These are phyloP conservation scores for Drosophila atroscutellata DNA, from an alignment of 2,888 invertebrate species.

Conservation along the genomic window DNA sequence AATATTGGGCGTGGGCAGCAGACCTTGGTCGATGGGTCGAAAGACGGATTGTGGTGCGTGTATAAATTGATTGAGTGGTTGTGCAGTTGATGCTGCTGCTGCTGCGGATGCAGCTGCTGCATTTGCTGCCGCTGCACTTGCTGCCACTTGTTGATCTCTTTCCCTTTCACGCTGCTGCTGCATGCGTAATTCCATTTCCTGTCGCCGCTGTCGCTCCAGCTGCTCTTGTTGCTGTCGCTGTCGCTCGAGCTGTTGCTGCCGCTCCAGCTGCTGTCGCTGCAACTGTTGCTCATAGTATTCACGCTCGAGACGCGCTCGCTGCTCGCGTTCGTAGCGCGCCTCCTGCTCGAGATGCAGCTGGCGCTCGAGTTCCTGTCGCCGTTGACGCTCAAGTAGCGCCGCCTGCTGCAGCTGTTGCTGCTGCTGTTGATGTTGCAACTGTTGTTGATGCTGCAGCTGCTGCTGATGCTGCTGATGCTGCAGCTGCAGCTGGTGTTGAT, in stretches of 20 bases:
- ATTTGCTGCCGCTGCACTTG: slow-evolving; percentile 70
- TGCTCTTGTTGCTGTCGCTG: slow-evolving; percentile 71
- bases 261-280: slow-evolving; percentile 68
- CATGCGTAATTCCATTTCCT: slow-evolving; percentile 59
- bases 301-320: slow-evolving; percentile 84
- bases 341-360: slow-evolving; percentile 70
- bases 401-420: slow-evolving; percentile 46
- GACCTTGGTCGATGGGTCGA: slow-evolving; percentile 86
- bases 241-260: slow-evolving; percentile 64
- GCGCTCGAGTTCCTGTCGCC: slow-evolving; percentile 84
- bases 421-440: slow-evolving; percentile 75
- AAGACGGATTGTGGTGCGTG: slow-evolving; percentile 92
- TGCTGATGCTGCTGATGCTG: slow-evolving; percentile 85
- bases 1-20: slow-evolving; percentile 67
- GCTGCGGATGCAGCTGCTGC: slow-evolving; percentile 67
- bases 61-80: slow-evolving; percentile 89
- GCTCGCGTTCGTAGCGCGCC: slow-evolving; percentile 71
- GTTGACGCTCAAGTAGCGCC: slow-evolving; percentile 68
- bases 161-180: slow-evolving; percentile 45
- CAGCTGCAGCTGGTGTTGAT: slow-evolving; percentile 74
- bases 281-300: slow-evolving; percentile 78
- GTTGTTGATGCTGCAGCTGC: slow-evolving; percentile 85
- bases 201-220: slow-evolving; percentile 84
- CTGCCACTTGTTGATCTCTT: slow-evolving; percentile 18
- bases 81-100: slow-evolving; percentile 76